Percentiles rank a stretch among this genome's conserved stretches.
These are phyloP conservation scores for Dicyrtomina minuta DNA, from an alignment of 2,888 invertebrate species.

Conservation along the genomic window DNA sequence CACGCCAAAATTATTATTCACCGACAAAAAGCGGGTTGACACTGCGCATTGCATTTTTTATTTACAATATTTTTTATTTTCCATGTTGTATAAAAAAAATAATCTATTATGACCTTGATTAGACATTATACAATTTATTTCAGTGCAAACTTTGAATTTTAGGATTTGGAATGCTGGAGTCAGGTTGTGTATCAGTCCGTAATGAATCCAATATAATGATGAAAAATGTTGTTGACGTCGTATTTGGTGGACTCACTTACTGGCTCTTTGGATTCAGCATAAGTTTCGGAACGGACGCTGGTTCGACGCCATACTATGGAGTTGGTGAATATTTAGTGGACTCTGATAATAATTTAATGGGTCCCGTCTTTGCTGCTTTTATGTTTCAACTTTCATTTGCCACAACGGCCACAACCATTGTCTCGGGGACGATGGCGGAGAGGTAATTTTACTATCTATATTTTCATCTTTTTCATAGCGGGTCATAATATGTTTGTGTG, in stretches of 20 bases:
- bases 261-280: slow-evolving; percentile 58
- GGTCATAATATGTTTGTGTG: too few species aligned
- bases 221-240: slow-evolving; percentile 59
- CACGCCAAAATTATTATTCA: too few species aligned
- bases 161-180: slow-evolving; percentile 59
- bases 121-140: too few species aligned
- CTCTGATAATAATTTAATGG: slow-evolving; percentile 54
- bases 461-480: neutral
- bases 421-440: slow-evolving; percentile 59
- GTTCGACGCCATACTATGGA: slow-evolving; percentile 56
- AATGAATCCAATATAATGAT: slow-evolving; percentile 61
- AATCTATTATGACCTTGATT: too few species aligned
- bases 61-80: too few species aligned
- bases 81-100: too few species aligned
- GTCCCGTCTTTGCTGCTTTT: slow-evolving; percentile 52
- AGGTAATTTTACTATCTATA: slow-evolving; percentile 44
- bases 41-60: too few species aligned
- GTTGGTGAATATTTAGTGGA: slow-evolving; percentile 58
- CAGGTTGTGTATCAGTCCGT: slow-evolving; percentile 57
- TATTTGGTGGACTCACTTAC: slow-evolving; percentile 60
- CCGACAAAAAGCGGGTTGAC: too few species aligned
- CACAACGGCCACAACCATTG: slow-evolving; percentile 57
- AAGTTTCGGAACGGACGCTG: slow-evolving; percentile 55
- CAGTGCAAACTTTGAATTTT: neutral
- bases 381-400: slow-evolving; percentile 54